Base-by-base conservation (phyloP, 2,888 invertebrate genomes). In the Epistrophe eligans region DNA sequence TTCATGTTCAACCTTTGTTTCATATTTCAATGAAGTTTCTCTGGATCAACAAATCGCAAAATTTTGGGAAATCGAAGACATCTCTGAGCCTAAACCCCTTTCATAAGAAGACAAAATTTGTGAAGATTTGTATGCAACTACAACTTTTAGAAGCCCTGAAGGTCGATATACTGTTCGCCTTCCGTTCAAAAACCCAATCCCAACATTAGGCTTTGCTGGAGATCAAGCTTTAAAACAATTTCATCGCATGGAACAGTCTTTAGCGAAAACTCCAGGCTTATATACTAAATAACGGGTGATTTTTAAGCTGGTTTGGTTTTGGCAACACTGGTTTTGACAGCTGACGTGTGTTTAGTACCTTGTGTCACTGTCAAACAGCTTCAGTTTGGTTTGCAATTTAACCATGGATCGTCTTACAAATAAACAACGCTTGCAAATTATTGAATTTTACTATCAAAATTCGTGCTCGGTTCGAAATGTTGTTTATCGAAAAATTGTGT, bases 81-180 rank as follows among this genome's bases (percentile, higher is more conserved):
- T 70, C 0, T 17, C 40, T n/a, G 50, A 67, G 3, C 50, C 48
- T 0, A 17, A 17, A 7, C 32, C 32, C n/a, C n/a, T 67, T 6
- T 32, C 67, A 3, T 5, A 1, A 1, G 45, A 45, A 15, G 64
- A 52, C 13, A 50, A 67, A 19, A 38, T 35, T 4, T 67, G 67
- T 24, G 55, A 70, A 70, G 24, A 40, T 19, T 13, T 55, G 1
- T 55, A 70, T 28, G 55, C 40, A 2, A 13, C 35, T 15, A 60
- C 40, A 7, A n/a, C 45, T n/a, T 32, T n/a, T n/a, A 28, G 60
- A 17, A n/a, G 58, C 4, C 0, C 17, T n/a, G 32, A 70, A 28
- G 70, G 50, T 40, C 77, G 58, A 11, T 70, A 77, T 19, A 58
- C 19, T 28, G 77, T 57, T 4, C 17, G 9, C 11, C 66, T 76